A percentile compares a stretch with the other conserved stretches of the same genome.
phyloP scores from a whole-genome alignment of 2,797 vertebrate species.

The Varecia variegata region DNA sequence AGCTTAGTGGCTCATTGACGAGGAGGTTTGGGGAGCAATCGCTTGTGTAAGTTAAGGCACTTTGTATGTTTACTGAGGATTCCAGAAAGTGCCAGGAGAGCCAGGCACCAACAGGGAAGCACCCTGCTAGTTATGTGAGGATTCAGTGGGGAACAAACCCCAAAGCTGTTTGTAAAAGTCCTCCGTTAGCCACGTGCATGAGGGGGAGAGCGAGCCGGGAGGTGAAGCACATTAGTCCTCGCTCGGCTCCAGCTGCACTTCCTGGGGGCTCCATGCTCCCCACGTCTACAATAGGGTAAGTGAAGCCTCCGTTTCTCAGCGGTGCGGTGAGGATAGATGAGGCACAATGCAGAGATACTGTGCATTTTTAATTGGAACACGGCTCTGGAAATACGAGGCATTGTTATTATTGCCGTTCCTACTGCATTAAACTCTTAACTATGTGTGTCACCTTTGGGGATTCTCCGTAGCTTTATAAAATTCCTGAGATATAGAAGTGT shows the following conservation, averaged over 20 bases:
- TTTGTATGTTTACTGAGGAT: slow-evolving; percentile 27
- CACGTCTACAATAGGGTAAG: not conserved
- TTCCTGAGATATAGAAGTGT: slow-evolving; percentile 24
- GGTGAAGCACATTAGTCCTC: not conserved
- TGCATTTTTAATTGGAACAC: slow-evolving; percentile 52
- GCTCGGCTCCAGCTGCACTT: not conserved
- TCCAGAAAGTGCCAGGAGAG: not conserved
- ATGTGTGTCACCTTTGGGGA: slow-evolving; percentile 54
- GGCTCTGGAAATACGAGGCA: slow-evolving; percentile 32
- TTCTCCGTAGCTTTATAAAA: slow-evolving; percentile 50
- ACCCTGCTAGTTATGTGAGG: slow-evolving; percentile 46
- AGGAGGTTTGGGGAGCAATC: slow-evolving; percentile 30
- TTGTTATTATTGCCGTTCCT: slow-evolving; percentile 38
- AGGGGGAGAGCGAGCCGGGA: not conserved
- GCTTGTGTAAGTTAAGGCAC: not conserved
- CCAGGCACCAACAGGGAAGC: not conserved
- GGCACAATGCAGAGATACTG: not conserved
- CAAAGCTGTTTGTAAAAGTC: not conserved
- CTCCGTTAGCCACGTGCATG: not conserved
- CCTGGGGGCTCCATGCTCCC: not conserved
- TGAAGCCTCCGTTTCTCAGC: not conserved
- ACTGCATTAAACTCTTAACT: slow-evolving; percentile 64
- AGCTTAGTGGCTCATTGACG: slow-evolving; percentile 7
- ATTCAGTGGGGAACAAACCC: not conserved
- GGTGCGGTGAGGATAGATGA: not conserved